phyloP scores from a whole-genome alignment of 2,113 vertebrate genomes.

The Phaethon lepturus region DNA sequence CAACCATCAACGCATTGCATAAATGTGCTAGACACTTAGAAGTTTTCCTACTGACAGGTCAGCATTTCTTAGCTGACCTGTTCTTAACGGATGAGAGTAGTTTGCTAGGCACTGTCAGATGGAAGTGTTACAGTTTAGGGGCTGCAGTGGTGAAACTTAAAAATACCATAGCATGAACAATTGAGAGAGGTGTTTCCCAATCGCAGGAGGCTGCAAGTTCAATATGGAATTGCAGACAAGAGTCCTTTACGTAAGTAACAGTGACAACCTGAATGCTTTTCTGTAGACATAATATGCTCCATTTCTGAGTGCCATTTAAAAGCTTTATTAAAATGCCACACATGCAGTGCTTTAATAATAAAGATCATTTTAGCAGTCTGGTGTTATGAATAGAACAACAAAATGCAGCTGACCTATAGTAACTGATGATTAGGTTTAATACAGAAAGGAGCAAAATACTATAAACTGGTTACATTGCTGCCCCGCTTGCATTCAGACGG shows the following conservation, averaged over 20 bases:
- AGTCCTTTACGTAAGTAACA: background rate
- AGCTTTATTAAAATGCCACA: conserved; percentile 20
- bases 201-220: background rate
- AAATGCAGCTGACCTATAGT: background rate
- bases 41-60: background rate
- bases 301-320: conserved; percentile 7
- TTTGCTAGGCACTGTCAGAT: background rate
- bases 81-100: background rate
- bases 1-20: background rate
- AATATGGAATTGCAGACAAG: background rate
- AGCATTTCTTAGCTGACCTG: background rate
- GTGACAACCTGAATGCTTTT: background rate
- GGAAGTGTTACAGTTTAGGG: background rate
- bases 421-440: conserved; percentile 10
- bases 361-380: background rate
- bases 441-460: background rate
- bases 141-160: background rate
- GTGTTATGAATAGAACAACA: conserved; percentile 23
- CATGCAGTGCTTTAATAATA: background rate
- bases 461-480: background rate
- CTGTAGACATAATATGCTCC: background rate
- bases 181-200: background rate
- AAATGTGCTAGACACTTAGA: background rate
- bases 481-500: background rate
- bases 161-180: background rate